Percentiles rank a stretch among this genome's conserved stretches.
These are phyloP conservation scores for Molossus alvarezi DNA, from an alignment of 2,797 vertebrate genomes.

Conservation along the genomic window DNA sequence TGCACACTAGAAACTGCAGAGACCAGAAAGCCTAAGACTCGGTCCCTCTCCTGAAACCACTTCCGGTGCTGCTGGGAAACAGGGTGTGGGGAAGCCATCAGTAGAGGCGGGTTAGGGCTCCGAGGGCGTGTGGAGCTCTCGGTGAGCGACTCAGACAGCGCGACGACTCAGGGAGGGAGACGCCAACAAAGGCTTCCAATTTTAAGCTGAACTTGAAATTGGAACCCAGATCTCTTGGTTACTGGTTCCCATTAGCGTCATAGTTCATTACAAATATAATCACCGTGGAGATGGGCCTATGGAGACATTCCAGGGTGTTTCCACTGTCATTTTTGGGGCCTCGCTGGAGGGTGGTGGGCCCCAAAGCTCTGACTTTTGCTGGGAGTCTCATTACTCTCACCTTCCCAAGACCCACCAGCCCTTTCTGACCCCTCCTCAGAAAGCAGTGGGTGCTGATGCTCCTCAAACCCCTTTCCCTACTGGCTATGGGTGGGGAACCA, in stretches of 20 bases:
- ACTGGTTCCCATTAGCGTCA: background rate
- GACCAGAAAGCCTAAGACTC: background rate
- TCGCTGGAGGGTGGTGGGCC: background rate
- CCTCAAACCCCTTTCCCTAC: background rate
- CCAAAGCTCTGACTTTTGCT: background rate
- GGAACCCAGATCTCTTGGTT: background rate
- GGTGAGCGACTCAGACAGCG: background rate
- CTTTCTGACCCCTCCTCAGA: background rate
- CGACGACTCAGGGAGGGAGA: background rate
- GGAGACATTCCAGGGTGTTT: background rate
- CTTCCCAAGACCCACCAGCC: background rate
- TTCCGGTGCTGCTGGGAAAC: background rate
- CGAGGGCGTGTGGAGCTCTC: rapidly evolving
- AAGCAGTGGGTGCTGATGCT: background rate
- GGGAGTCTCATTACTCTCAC: background rate
- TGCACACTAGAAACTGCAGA: background rate
- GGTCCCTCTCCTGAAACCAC: background rate
- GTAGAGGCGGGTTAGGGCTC: background rate
- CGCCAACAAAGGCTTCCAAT: background rate
- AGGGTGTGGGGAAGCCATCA: background rate
- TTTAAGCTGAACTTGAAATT: slow-evolving; percentile 20
- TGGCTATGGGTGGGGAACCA: background rate
- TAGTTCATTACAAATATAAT: background rate
- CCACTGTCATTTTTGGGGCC: background rate
- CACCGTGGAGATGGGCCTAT: background rate